Evolutionary conservation across 2,113 vertebrate species (phyloP), one percentile per base, ranked within the genome.

Genomic region (Papio anubis): DNA sequence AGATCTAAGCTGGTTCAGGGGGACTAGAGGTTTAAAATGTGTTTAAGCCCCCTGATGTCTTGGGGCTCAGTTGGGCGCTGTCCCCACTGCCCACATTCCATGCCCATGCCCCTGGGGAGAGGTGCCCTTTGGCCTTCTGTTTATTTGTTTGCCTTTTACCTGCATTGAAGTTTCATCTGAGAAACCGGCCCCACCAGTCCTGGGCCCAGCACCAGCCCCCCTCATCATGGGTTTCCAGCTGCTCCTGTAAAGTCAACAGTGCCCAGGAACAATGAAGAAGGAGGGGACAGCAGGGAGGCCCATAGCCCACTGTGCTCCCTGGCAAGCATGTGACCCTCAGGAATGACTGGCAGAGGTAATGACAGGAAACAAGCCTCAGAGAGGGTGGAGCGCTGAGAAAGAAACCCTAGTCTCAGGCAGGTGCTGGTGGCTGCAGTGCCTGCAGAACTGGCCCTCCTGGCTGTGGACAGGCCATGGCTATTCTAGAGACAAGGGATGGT

Each of bases 161-260:
- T 85, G 87, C 30, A 1, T 97, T 95, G 81, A 97, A 79, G 97
- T 64, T 88, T 86, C 97, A 95, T 96, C 97, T 43, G 79, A 90
- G 96, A 98, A 98, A 98, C 98, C 59, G 88, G 96, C 90, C 97
- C 78, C 95, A 78, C 98, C 93, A 98, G 98, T 98, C 97, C 95
- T 48, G 80, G 96, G 95, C 94, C 96, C 97, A 97, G 73, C 95
- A 90, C 93, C 95, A 95, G 27, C 72, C 73, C 93, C 61, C 27
- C 61, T 32, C 61, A 32, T 64, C 93, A 88, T n/a, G 92, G 96
- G 94, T 96, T 97, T 98, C 95, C 88, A 98, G 97, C 73, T 78
- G 1, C 93, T 97, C 43, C 98, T 92, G 93, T 95, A 98, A 97
- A 98, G 97, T 98, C 98, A 98, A 98, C 96, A 98, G 95, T 59